Percentiles rank a stretch among this genome's conserved stretches.
These are phyloP conservation scores for Tenthredo scrophulariae DNA, from an alignment of 2,888 invertebrate genomes.

Conservation along the genomic window DNA sequence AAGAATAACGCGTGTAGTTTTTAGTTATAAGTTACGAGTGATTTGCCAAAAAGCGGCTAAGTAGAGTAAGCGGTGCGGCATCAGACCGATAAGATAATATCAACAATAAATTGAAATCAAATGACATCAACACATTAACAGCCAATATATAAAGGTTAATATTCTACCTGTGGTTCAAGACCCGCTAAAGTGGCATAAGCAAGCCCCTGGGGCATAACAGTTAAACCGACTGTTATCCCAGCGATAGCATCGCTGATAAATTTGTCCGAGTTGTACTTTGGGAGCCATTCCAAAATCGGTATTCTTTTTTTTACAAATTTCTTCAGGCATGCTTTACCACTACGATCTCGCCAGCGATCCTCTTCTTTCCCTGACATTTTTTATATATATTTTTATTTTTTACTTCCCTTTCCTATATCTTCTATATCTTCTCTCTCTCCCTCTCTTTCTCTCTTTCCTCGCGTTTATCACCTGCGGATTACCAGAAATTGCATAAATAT, in stretches of 20 bases:
- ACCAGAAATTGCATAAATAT: neutral
- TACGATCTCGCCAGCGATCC: constrained; percentile 45
- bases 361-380: constrained; percentile 29
- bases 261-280: constrained; percentile 87
- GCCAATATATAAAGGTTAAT: neutral
- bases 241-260: constrained; percentile 93
- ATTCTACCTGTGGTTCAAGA: constrained; percentile 88
- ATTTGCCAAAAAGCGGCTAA: too few relatives aligned
- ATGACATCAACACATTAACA: neutral
- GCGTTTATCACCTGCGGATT: neutral
- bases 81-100: neutral
- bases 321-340: constrained; percentile 43
- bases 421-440: neutral
- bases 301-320: constrained; percentile 78
- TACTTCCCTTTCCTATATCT: neutral
- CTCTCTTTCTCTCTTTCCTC: neutral
- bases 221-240: constrained; percentile 94
- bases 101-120: neutral
- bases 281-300: constrained; percentile 87
- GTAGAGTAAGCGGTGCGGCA: neutral
- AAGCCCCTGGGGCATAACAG: constrained; percentile 95
- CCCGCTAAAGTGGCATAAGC: constrained; percentile 95
- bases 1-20: too few relatives aligned
- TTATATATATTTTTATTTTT: neutral
- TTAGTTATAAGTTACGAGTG: too few relatives aligned